Evolutionary conservation across 1,140 invertebrate genomes (phyloP).

Genomic region (Lineus longissimus): DNA sequence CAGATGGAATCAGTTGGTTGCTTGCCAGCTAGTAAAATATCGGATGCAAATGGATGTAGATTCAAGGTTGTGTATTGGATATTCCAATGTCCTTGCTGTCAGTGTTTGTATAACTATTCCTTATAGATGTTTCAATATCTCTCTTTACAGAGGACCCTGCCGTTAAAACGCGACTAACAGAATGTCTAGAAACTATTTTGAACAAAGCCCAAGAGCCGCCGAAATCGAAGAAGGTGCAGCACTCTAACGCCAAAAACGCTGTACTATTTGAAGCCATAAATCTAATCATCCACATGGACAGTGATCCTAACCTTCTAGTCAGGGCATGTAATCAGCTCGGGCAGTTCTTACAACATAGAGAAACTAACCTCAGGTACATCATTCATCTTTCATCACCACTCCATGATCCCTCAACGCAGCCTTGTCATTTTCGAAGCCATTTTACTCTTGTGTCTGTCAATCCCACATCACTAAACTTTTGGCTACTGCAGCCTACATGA

Average conservation of each 20-base stretch:
- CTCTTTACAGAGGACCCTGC: conserved; percentile 79
- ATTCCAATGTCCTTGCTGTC: too few species aligned
- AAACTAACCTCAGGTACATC: conserved; percentile 85
- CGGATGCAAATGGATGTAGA: too few species aligned
- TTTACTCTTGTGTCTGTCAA: too few species aligned
- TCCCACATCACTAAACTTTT: too few species aligned
- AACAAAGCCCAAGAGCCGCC: conserved; percentile 99
- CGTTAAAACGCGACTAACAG: conserved; percentile 88
- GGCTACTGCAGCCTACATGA: too few species aligned
- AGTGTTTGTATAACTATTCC: too few species aligned
- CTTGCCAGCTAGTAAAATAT: too few species aligned
- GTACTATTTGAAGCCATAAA: conserved; percentile 99
- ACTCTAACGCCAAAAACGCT: conserved; percentile 99
- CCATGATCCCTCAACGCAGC: too few species aligned
- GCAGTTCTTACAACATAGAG: conserved; percentile 96
- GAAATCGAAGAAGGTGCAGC: conserved; percentile 99
- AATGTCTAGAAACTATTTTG: conserved; percentile 99
- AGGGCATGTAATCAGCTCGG: conserved; percentile 98
- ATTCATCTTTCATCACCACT: not conserved
- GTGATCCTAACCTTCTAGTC: conserved; percentile 94
- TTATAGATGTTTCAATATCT: too few species aligned
- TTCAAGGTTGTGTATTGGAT: too few species aligned
- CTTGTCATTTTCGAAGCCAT: too few species aligned
- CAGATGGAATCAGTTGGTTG: too few species aligned
- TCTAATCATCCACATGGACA: conserved; percentile 98